phyloP scores from a whole-genome alignment of 2,113 vertebrate genomes.

The Tupaia chinensis region DNA sequence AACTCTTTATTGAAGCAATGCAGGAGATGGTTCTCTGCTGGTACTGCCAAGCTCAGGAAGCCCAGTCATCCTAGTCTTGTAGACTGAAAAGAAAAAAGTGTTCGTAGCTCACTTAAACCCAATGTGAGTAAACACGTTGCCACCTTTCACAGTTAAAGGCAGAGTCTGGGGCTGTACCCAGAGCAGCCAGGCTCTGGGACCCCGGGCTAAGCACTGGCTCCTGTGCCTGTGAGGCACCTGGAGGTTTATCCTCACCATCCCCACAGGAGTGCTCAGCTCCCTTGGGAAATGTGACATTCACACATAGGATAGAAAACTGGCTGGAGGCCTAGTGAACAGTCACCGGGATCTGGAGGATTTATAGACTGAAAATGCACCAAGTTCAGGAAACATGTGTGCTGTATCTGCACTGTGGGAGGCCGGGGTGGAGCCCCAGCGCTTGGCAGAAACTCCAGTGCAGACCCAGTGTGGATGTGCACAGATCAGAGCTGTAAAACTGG shows the following conservation, averaged over 20 bases:
- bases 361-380: conserved; percentile 2
- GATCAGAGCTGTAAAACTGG: conserved; percentile 22
- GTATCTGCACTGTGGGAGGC: not conserved
- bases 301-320: not conserved
- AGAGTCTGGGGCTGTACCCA: not conserved
- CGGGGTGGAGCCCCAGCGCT: not conserved
- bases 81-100: not conserved
- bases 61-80: not conserved
- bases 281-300: not conserved
- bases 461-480: not conserved
- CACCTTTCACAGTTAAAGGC: not conserved
- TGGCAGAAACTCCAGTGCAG: not conserved
- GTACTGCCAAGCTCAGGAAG: not conserved
- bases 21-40: not conserved
- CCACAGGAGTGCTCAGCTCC: not conserved
- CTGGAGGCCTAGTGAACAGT: not conserved
- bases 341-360: not conserved
- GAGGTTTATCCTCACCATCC: too few relatives aligned
- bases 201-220: not conserved
- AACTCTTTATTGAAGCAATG: not conserved
- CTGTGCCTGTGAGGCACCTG: not conserved
- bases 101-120: not conserved
- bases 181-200: not conserved
- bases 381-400: conserved; percentile 15
- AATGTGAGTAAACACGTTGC: not conserved